Evolutionary conservation across 2,888 invertebrate genomes (phyloP), one percentile per base, ranked within the genome.

Genomic region (Zootermopsis nevadensis): DNA sequence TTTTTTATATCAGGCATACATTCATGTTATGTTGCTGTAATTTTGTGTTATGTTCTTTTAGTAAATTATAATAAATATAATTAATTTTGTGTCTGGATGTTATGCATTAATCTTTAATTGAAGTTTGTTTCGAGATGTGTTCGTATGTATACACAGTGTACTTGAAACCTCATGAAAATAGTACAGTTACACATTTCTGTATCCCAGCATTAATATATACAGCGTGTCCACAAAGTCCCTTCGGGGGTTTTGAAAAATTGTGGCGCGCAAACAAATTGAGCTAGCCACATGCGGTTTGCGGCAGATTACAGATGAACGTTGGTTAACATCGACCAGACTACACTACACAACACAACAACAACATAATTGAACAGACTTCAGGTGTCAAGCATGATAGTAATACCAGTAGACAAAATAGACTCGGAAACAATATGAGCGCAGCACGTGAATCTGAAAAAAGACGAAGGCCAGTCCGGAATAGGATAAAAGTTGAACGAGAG

Each of bases 401-500:
- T 27, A 38, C 1, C 19, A n/a, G 19, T n/a, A 22, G 27, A 19
- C 55, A 38, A 24, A 35, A 33, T 7, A 79, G 35, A 27, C 10
- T 19, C 15, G 22, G 55, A 10, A 15, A 33, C 15, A 66, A 27
- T 66, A 15, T 66, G 24, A 60, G 33, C 31, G 66, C 79, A 38
- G 24, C 24, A n/a, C 27, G 24, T 33, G 74, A 74, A n/a, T n/a
- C 33, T 38, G 79, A 79, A 35, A 30, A 38, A 27, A 79, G 60
- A 60, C 76, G 60, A 24, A 80, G 80, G 69, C 83, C 83, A 10
- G 55, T 93, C 24, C 91, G 94, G 66, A 94, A 93, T 88, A 92
- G 93, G 85, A 91, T 93, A 0, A 94, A 93, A 88, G 92, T 92
- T 15, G 91, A 93, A 85, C 92, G 93, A 87, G 93, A 93, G 87